Base-by-base conservation (phyloP, 2,888 invertebrate species). In the Eristalis tenax region DNA sequence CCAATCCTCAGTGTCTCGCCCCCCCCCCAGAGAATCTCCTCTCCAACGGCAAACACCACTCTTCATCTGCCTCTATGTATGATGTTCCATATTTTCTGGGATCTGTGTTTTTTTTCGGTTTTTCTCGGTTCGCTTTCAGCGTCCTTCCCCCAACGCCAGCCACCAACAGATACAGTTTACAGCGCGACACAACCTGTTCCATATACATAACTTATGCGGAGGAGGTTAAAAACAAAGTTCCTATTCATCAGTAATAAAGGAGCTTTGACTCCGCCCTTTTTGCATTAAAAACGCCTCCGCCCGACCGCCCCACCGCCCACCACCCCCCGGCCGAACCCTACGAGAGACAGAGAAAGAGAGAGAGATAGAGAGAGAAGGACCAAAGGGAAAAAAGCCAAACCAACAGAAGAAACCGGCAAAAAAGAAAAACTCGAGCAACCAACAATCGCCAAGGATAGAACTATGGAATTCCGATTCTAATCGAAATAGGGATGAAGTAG, bases 261-360 rank as follows among this genome's bases (percentile, higher is more conserved):
- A 83, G 87, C 88, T 89, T 88, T 89, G 73, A 88, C 89, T 89
- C 89, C 89, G 89, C 89, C 89, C 89, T 80, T 79, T 85, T 83
- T 76, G 57, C 73, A 83, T 85, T 76, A 69, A 80, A 88, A 88
- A 85, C 86, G 78, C 82, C 82, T 82, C 79, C 84, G 80, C 71
- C 40, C 83, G 8, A 32, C 32, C 68, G 28, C 15, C 59, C 57
- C 57, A 57, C 26, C 26, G 26, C 26, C 26, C 26, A 26, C 26
- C 59, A 11, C 59, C 59, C 23, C 23, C 3, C 11, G 23, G 1
- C 1, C 26, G 11, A 26, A 26, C 26, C 26, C 1, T 26, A 3
- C 3, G 26, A 26, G 26, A 26, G 1, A 11, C 26, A 6, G 26
- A 6, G 50, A 18, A 28, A 78, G 38, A 68, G 15, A 8, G 11